phyloP scores from a whole-genome alignment of 2,888 invertebrate genomes.

The Octonoba sinensis region DNA sequence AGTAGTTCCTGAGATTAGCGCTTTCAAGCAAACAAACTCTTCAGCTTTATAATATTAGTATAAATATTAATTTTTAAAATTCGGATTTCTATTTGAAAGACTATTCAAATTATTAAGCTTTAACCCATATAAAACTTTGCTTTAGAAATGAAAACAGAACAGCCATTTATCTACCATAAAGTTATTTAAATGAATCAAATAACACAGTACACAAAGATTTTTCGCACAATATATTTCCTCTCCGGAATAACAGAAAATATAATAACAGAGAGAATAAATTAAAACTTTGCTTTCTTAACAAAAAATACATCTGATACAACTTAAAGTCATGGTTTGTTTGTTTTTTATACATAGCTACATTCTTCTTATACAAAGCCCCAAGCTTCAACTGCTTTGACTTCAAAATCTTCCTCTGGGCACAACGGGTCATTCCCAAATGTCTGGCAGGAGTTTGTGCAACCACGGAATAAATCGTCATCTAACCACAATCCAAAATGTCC shows the following conservation, averaged over 20 bases:
- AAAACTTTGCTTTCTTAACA: conserved; percentile 38
- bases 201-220: not conserved
- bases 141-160: too few species aligned
- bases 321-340: conserved; percentile 44
- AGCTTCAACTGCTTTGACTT: conserved; percentile 96
- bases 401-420: conserved; percentile 94
- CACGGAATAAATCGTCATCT: conserved; percentile 96
- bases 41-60: too few species aligned
- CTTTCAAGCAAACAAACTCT: too few species aligned
- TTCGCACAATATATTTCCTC: conserved; percentile 9
- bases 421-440: conserved; percentile 97
- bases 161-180: too few species aligned
- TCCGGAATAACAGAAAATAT: conserved; percentile 52
- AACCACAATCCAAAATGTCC: conserved; percentile 98
- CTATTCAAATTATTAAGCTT: too few species aligned
- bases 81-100: too few species aligned
- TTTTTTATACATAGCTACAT: conserved; percentile 30
- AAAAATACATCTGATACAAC: conserved; percentile 44
- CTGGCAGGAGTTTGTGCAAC: conserved; percentile 93
- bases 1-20: too few species aligned
- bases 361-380: conserved; percentile 85
- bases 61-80: too few species aligned
- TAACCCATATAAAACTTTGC: too few species aligned
- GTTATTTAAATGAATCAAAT: not conserved
- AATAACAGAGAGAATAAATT: conserved; percentile 54